Conservation (phyloP, 2,888 invertebrate species). For the Hemaris fuciformis region DNA sequence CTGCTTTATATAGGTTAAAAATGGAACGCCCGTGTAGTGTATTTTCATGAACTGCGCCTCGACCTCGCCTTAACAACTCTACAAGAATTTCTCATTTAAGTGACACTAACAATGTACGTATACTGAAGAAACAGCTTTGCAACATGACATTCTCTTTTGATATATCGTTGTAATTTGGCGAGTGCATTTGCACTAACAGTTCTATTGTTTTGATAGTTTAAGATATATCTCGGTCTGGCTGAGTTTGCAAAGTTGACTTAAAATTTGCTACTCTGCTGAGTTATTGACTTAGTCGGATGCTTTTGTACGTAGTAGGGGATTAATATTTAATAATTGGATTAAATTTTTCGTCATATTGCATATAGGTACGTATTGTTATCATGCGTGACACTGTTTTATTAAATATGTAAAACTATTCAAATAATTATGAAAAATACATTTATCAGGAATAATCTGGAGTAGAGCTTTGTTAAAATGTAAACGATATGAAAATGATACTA, state of each 20-base stretch:
- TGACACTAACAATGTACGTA: slow-evolving; percentile 12
- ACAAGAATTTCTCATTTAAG: slow-evolving; percentile 18
- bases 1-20: not conserved
- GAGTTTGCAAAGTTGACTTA: not conserved
- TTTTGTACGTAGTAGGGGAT: not conserved
- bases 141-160: slow-evolving; percentile 25
- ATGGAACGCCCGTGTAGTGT: slow-evolving; percentile 6
- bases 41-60: slow-evolving; percentile 1
- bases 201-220: not conserved
- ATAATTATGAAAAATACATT: too few species aligned
- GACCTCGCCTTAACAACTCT: slow-evolving; percentile 26
- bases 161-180: not conserved
- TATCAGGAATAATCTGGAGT: too few species aligned
- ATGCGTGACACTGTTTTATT: too few species aligned
- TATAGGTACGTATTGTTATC: too few species aligned
- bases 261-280: not conserved
- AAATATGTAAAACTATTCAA: too few species aligned
- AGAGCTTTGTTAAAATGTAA: too few species aligned
- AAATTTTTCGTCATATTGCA: not conserved
- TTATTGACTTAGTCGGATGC: not conserved
- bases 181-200: not conserved
- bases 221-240: not conserved
- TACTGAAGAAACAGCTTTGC: slow-evolving; percentile 23
- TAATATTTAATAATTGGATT: not conserved
- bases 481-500: too few species aligned